Base-by-base conservation (phyloP, 2,797 vertebrate species). In the Cossypha heuglini region DNA sequence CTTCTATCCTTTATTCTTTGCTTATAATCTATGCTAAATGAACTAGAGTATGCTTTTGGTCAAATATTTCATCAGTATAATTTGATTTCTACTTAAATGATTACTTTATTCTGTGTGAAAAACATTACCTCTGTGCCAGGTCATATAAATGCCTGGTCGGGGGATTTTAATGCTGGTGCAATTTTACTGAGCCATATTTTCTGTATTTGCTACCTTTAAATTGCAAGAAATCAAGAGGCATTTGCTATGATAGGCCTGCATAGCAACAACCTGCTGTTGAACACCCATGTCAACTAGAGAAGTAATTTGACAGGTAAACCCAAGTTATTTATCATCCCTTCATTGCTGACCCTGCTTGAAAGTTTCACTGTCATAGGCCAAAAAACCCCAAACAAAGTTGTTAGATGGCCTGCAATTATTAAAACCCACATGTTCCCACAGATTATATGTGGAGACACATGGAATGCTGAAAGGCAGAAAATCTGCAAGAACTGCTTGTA, bases 111-210 rank as follows among this genome's bases (percentile, higher is more conserved):
- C 18, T 31, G 4, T 46, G 8, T 68, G n/a, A 64, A 86, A 90
- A 80, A 43, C 3, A 12, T 29, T 57, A 38, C 8, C 49, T 68
- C 54, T 52, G 16, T 37, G 42, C 16, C 16, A 31, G 7, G 9
- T 64, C 1, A 0, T 33, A 24, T 1, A 8, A 64, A 85, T 18
- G 13, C 28, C 24, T 57, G 9, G 7, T 61, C 4, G 2, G 8
- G 8, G 86, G n/a, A 68, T 72, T 85, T 94, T 69, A 88, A 76
- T 16, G 29, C 6, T 9, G 5, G 1, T 31, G 6, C 0, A 10
- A 13, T 54, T 93, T 73, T 49, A 73, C 33, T 37, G 42, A 88
- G 37, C 35, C 55, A 3, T 43, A 57, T 69, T 82, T 76, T 61
- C n/a, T 49, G 19, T n/a, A 51, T 79, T 57, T 76, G 38, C 16